Evolutionary conservation across 2,888 invertebrate genomes (phyloP).

Genomic region (Rhopalosiphum nymphaeae): DNA sequence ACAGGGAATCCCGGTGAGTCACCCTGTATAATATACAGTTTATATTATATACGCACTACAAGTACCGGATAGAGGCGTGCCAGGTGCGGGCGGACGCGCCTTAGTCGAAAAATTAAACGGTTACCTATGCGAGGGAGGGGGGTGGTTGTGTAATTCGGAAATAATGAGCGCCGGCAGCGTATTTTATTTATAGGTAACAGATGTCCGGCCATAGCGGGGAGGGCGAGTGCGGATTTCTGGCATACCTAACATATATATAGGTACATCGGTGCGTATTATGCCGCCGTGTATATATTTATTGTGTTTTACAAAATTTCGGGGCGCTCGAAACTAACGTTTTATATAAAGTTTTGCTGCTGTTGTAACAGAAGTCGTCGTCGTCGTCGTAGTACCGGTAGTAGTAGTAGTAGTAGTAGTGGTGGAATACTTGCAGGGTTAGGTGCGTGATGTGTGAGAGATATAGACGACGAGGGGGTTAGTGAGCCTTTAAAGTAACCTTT

Average conservation of each 20-base stretch:
- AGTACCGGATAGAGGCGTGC: neutral
- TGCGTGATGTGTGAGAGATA: neutral
- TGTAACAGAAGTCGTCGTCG: neutral
- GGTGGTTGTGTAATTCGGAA: slow-evolving; percentile 49
- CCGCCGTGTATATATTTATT: slow-evolving; percentile 40
- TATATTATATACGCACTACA: neutral
- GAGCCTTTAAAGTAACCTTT: neutral
- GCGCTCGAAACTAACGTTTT: neutral
- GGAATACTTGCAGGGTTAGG: neutral
- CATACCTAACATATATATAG: neutral
- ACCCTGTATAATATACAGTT: neutral
- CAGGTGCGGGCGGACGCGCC: slow-evolving; percentile 30
- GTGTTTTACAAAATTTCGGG: slow-evolving; percentile 15
- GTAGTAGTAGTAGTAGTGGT: neutral
- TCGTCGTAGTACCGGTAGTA: neutral
- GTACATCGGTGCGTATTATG: neutral
- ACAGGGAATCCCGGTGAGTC: neutral
- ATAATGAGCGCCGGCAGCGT: slow-evolving; percentile 43
- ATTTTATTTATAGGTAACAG: slow-evolving; percentile 62
- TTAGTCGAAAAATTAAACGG: slow-evolving; percentile 49
- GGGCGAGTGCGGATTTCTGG: neutral
- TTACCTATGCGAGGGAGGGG: neutral
- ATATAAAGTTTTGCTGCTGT: slow-evolving; percentile 6
- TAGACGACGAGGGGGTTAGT: neutral
- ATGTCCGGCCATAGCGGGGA: slow-evolving; percentile 28